These are phyloP conservation scores for Notolepis coatsorum DNA, from an alignment of 2,797 vertebrate species.

Conservation along the genomic window DNA sequence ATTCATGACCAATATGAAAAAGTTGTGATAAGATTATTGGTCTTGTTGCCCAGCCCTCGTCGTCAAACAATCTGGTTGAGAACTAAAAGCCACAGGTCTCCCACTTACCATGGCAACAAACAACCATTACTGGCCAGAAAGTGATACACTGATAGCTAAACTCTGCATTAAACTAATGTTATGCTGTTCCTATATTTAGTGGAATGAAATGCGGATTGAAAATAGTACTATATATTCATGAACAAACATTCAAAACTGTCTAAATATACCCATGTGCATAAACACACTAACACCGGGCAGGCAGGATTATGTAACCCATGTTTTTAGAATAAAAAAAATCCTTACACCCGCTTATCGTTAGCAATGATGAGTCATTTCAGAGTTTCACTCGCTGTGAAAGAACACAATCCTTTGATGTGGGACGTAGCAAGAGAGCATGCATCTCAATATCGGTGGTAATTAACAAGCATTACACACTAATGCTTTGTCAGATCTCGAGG, in stretches of 20 bases:
- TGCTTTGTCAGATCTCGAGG: constrained; percentile 24
- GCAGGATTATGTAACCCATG: constrained; percentile 40
- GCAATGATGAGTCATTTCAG: constrained; percentile 75
- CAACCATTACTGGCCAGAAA: background rate
- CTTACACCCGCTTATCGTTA: constrained; percentile 44
- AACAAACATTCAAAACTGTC: constrained; percentile 3
- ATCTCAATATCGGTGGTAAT: constrained; percentile 60
- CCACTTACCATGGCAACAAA: constrained; percentile 1
- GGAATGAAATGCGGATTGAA: constrained; percentile 10
- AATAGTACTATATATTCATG: background rate
- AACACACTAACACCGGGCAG: constrained; percentile 21
- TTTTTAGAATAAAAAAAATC: constrained; percentile 44
- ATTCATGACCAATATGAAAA: too few species aligned
- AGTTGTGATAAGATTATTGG: too few species aligned
- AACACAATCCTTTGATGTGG: constrained; percentile 80
- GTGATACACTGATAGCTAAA: background rate
- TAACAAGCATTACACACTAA: constrained; percentile 40
- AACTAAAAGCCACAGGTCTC: too few species aligned
- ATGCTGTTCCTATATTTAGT: background rate
- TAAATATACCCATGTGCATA: background rate
- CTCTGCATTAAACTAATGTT: background rate
- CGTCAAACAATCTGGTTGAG: too few species aligned
- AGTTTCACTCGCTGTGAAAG: constrained; percentile 65
- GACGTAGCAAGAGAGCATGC: constrained; percentile 32
- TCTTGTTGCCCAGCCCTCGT: too few species aligned